Percentiles rank a stretch among this genome's conserved stretches.
These are phyloP conservation scores for Henricia sp. DNA, from an alignment of 53 echinoderm and acorn worm species.

Conservation along the genomic window DNA sequence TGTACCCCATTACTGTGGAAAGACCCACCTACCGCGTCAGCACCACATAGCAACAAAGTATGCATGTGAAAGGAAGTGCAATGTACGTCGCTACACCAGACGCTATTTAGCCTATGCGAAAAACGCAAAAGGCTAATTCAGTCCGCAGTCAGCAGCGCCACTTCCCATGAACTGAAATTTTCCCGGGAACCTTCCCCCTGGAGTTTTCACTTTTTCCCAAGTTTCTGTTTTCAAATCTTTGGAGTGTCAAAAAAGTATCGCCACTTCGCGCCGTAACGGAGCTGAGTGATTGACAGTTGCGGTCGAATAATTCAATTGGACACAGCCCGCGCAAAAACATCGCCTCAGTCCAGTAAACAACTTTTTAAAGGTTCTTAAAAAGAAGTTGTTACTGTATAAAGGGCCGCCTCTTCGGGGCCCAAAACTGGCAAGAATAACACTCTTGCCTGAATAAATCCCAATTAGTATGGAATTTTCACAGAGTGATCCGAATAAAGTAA, in stretches of 20 bases:
- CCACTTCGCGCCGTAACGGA: not conserved
- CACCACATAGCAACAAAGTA: no score
- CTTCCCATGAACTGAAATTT: no score
- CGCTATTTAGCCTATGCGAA: no score
- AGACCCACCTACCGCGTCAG: no score
- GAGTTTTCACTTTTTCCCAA: no score
- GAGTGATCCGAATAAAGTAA: not conserved
- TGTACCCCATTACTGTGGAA: no score
- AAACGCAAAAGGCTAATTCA: no score
- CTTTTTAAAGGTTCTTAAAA: not conserved
- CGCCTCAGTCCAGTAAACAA: conserved; percentile 45
- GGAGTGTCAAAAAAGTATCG: not conserved
- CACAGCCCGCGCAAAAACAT: not conserved
- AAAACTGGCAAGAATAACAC: conserved; percentile 31
- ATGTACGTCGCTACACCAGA: no score
- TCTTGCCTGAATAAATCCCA: conserved; percentile 28
- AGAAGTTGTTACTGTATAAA: conserved; percentile 44
- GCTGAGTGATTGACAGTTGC: conserved; percentile 37
- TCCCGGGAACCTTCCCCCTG: no score
- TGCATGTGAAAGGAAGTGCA: no score
- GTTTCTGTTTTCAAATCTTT: not conserved
- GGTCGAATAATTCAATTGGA: conserved; percentile 36
- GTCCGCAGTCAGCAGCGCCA: no score
- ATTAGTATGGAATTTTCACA: conserved; percentile 41
- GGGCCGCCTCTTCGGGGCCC: not conserved